Percentiles rank a stretch among this genome's conserved stretches.
Conservation (phyloP, 2,797 vertebrate genomes). For the Epinephelus malabaricus region DNA sequence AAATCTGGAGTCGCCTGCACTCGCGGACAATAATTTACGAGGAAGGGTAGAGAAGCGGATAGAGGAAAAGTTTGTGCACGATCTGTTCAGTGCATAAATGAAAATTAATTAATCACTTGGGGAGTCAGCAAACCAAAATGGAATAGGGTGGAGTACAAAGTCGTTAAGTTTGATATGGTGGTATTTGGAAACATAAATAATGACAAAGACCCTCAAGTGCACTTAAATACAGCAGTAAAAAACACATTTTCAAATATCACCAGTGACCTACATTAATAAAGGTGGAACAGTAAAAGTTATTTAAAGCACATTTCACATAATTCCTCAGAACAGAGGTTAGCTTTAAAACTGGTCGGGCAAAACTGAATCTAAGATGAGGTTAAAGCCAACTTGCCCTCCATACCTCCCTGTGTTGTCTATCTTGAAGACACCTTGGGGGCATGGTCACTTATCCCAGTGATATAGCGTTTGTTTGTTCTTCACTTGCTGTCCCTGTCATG, state of each 20-base stretch:
- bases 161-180: conserved; percentile 70
- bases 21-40: conserved; percentile 78
- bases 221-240: conserved; percentile 68
- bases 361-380: conserved; percentile 39
- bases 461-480: conserved; percentile 53
- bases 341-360: conserved; percentile 34
- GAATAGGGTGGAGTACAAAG: conserved; percentile 66
- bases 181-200: conserved; percentile 80
- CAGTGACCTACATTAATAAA: conserved; percentile 66
- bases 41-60: conserved; percentile 53
- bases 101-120: conserved; percentile 84
- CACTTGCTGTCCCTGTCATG: conserved; percentile 53
- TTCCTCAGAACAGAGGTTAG: conserved; percentile 39
- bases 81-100: conserved; percentile 80
- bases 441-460: conserved; percentile 38
- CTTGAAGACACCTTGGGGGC: conserved; percentile 43
- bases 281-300: conserved; percentile 57
- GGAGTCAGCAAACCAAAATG: conserved; percentile 68
- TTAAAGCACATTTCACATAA: conserved; percentile 41
- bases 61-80: conserved; percentile 58
- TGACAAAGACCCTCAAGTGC: conserved; percentile 67
- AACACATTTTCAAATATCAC: conserved; percentile 67
- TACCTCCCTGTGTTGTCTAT: conserved; percentile 23
- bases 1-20: conserved; percentile 68
- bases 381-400: conserved; percentile 43